Evolutionary conservation across 2,113 vertebrate species (phyloP), one percentile per base, ranked within the genome.

Genomic region (Nannobrachium achirus): DNA sequence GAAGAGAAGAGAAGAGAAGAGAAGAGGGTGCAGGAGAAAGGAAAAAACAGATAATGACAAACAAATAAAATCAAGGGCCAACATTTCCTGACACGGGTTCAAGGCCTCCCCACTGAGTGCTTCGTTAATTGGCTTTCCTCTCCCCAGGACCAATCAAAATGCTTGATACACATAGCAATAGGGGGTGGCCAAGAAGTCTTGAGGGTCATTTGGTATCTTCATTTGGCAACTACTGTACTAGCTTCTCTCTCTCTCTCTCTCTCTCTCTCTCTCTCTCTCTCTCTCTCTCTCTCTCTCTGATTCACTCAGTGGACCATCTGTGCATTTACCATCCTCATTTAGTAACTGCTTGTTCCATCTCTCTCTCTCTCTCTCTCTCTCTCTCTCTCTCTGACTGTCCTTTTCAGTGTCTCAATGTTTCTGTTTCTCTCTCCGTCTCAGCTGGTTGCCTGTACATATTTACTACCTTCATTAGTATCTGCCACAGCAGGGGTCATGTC

Each of bases 91-190:
- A 51, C 18, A 60, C 55, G 46, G 51, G 44, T 63, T 80, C 50
- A 52, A 33, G 61, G 51, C 39, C 42, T 69, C 63, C 81, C 68
- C 10, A 57, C 79, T 56, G 66, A 75, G 70, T 60, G 48, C 39
- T 38, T 7, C 1, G 63, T 65, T 82, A 79, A 86, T 84, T 84
- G 75, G 50, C 48, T 49, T 64, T 25, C 18, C 48, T 66, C 59
- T 68, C 72, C 56, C 56, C 38, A 50, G 39, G 78, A 80, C 72
- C 67, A 82, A 79, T 85, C 76, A 79, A 49, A 86, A 51, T 33
- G 25, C 52, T 49, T 16, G 13, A 65, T 75, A 82, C 82, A 66
- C 69, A 69, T 71, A 78, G 7, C 75, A 61, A 74, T 45, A 0
- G 38, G 74, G 41, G 18, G 19, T 20, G 49, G 44, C 39, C 0